Evolutionary conservation across 2,113 vertebrate genomes (phyloP).

Genomic region (Gobius niger): DNA sequence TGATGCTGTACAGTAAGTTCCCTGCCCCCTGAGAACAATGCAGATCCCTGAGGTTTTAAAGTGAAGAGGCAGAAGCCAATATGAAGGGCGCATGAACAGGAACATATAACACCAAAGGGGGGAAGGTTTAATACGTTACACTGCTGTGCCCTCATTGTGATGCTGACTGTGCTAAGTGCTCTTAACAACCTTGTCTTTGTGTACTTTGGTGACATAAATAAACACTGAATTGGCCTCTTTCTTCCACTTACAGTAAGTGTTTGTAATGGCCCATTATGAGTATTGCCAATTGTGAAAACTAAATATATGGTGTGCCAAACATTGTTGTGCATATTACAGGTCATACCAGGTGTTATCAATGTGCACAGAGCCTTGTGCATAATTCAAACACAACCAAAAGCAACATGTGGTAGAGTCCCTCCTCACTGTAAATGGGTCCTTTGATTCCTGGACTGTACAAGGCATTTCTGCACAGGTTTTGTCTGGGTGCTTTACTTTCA

Average conservation of each 20-base stretch:
- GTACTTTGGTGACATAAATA: conserved; percentile 30
- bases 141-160: conserved; percentile 36
- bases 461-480: too few relatives aligned
- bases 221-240: conserved; percentile 21
- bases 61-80: conserved; percentile 16
- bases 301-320: too few relatives aligned
- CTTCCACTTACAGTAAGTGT: conserved; percentile 4
- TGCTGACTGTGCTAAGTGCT: conserved; percentile 37
- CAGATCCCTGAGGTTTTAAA: conserved; percentile 46
- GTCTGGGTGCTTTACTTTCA: too few relatives aligned
- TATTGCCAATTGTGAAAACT: too few relatives aligned
- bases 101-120: conserved; percentile 32
- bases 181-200: conserved; percentile 14
- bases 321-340: too few relatives aligned
- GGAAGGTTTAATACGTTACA: conserved; percentile 39
- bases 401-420: too few relatives aligned
- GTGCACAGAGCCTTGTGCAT: too few relatives aligned
- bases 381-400: too few relatives aligned
- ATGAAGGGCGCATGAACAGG: conserved; percentile 33
- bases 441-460: too few relatives aligned
- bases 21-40: conserved; percentile 41
- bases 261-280: not conserved
- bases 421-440: too few relatives aligned
- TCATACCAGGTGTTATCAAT: too few relatives aligned
- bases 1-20: conserved; percentile 43